Evolutionary conservation across 2,113 vertebrate species (phyloP), one percentile per base, ranked within the genome.

Genomic region (Microcebus lehilahytsara): DNA sequence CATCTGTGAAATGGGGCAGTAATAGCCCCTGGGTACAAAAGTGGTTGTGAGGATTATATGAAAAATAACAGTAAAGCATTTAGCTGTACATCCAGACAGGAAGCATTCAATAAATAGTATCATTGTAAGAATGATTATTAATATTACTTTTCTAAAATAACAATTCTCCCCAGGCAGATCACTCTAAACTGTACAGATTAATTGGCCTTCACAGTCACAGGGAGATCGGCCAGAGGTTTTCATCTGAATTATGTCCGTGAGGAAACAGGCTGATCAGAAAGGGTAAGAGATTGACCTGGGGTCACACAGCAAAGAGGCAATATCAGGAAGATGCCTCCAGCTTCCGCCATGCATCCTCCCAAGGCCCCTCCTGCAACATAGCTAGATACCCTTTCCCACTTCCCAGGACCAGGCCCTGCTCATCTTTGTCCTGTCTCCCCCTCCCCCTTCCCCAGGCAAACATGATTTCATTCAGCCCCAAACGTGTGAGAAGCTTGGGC

Each of bases 401-500:
- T 89, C 91, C 81, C 53, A 19, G 83, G 81, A 60, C 93, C 37
- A 89, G 64, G 85, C 96, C 89, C 58, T 84, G 92, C 95, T 93
- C 96, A 96, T 97, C 97, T 97, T 97, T 96, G 95, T 98, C 96
- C 95, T 40, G 32, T 85, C 53, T 79, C 95, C 94, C 97, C 97
- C 92, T 96, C 95, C 97, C 96, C 96, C 97, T 92, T 86, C 95
- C 83, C 72, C 85, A 92, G 80, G 97, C 96, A 97, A 97, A 95
- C 96, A 97, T 66, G 69, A 96, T 97, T 98, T 97, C 96, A 97
- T 97, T 97, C 97, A 97, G 96, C 92, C 97, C 93, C 97, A 95
- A 96, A 97, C 30, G 85, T 97, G 97, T 97, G 97, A 98, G 97
- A 97, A 97, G 97, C 96, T 96, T 42, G 46, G 97, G 96, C 96